Percentiles rank a stretch among this genome's conserved stretches.
Evolutionary conservation across 2,113 vertebrate species (phyloP).

Genomic region (Hucho hucho): DNA sequence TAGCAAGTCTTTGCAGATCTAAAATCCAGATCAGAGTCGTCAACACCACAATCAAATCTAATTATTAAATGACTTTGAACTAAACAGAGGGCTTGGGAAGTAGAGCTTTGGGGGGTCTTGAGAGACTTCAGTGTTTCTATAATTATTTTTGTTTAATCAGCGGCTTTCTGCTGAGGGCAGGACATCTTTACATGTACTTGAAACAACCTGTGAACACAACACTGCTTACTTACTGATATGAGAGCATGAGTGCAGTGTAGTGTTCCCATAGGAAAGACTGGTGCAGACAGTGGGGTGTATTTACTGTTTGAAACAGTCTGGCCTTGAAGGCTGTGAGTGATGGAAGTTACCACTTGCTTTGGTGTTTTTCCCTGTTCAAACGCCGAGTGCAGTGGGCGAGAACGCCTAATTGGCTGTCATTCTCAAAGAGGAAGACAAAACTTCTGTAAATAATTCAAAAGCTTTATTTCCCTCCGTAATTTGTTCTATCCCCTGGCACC

Average conservation of each 20-base stretch:
- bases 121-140: not conserved
- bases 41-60: not conserved
- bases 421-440: constrained; percentile 42
- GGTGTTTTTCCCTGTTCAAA: constrained; percentile 42
- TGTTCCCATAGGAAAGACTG: constrained; percentile 22
- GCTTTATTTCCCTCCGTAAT: constrained; percentile 42
- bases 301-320: constrained; percentile 45
- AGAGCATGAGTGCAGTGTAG: not conserved
- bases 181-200: not conserved
- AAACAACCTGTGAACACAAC: not conserved
- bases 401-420: constrained; percentile 54
- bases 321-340: constrained; percentile 36
- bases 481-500: constrained; percentile 35
- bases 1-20: no score
- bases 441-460: constrained; percentile 39
- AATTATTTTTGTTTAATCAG: not conserved
- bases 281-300: not conserved
- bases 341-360: constrained; percentile 45
- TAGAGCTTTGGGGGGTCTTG: not conserved
- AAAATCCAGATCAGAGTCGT: no score
- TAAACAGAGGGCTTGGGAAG: not conserved
- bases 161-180: not conserved
- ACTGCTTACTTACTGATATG: not conserved
- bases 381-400: constrained; percentile 24
- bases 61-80: not conserved